Conservation (phyloP, 2,888 invertebrate species). For the Mesochorus sp. region DNA sequence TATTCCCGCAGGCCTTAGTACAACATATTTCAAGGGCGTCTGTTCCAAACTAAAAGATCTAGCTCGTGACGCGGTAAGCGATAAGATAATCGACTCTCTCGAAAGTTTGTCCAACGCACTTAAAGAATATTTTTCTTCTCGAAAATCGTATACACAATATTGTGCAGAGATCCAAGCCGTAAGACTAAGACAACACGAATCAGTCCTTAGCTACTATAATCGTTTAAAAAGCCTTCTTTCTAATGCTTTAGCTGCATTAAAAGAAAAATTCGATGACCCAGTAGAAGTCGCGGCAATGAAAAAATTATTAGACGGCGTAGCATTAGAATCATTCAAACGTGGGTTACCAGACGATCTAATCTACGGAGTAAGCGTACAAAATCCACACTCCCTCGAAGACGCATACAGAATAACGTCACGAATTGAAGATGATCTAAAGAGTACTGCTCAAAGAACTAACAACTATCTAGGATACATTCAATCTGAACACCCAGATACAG, state of each 20-base stretch:
- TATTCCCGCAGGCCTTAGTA: conserved; percentile 2
- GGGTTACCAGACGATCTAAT: conserved; percentile 44
- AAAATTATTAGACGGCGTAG: conserved; percentile 45
- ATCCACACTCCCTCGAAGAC: background rate
- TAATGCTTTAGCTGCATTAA: conserved; percentile 7
- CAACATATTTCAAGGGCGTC: conserved; percentile 28
- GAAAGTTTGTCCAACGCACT: too few species aligned
- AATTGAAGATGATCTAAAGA: too few species aligned
- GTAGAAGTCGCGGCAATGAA: conserved; percentile 17
- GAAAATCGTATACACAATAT: conserved; percentile 34
- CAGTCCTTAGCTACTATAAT: conserved; percentile 1
- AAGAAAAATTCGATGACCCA: conserved; percentile 8
- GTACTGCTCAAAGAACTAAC: too few species aligned
- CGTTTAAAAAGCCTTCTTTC: background rate
- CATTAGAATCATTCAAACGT: conserved; percentile 44
- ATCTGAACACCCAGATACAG: too few species aligned
- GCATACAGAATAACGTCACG: conserved; percentile 13
- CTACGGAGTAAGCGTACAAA: conserved; percentile 46
- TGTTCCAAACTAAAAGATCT: too few species aligned
- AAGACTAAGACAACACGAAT: conserved; percentile 24
- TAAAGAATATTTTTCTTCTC: too few species aligned
- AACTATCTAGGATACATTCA: too few species aligned
- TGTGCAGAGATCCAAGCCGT: conserved; percentile 39
- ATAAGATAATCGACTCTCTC: too few species aligned
- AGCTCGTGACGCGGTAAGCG: too few species aligned